These are phyloP conservation scores for Abscondita cerata DNA, from an alignment of 2,888 invertebrate genomes.

Conservation along the genomic window DNA sequence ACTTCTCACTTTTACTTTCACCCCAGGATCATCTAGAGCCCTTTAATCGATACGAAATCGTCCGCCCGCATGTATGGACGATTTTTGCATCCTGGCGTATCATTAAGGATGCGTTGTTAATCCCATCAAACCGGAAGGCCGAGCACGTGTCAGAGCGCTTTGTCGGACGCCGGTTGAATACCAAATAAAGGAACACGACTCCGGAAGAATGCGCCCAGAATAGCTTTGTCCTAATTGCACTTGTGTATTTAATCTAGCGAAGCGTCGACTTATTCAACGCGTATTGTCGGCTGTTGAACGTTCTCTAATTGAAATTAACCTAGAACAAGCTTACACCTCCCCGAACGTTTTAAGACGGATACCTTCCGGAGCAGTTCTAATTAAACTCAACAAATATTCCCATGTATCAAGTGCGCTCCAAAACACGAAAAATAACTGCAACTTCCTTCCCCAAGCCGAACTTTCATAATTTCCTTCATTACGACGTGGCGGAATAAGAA, in stretches of 20 bases:
- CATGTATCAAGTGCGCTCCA: slow-evolving; percentile 45
- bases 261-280: slow-evolving; percentile 34
- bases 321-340: slow-evolving; percentile 33
- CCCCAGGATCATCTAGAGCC: slow-evolving; percentile 28
- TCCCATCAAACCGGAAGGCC: slow-evolving; percentile 48
- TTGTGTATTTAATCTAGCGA: slow-evolving; percentile 37
- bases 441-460: slow-evolving; percentile 48
- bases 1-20: slow-evolving; percentile 46
- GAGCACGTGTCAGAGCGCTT: slow-evolving; percentile 50
- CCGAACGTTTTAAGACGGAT: slow-evolving; percentile 38
- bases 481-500: slow-evolving; percentile 48
- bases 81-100: slow-evolving; percentile 51
- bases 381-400: slow-evolving; percentile 46
- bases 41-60: slow-evolving; percentile 45
- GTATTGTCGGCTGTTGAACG: slow-evolving; percentile 33
- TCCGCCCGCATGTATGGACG: slow-evolving; percentile 45
- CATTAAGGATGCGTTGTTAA: slow-evolving; percentile 51
- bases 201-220: slow-evolving; percentile 47
- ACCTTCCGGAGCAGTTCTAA: slow-evolving; percentile 47
- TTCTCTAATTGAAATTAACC: slow-evolving; percentile 44
- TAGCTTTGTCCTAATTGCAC: slow-evolving; percentile 37
- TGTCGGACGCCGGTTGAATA: slow-evolving; percentile 45
- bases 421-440: slow-evolving; percentile 50
- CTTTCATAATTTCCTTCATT: slow-evolving; percentile 56
- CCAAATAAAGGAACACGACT: slow-evolving; percentile 41